Conservation (phyloP, 2,113 vertebrate species). For the Coreoperca whiteheadi region DNA sequence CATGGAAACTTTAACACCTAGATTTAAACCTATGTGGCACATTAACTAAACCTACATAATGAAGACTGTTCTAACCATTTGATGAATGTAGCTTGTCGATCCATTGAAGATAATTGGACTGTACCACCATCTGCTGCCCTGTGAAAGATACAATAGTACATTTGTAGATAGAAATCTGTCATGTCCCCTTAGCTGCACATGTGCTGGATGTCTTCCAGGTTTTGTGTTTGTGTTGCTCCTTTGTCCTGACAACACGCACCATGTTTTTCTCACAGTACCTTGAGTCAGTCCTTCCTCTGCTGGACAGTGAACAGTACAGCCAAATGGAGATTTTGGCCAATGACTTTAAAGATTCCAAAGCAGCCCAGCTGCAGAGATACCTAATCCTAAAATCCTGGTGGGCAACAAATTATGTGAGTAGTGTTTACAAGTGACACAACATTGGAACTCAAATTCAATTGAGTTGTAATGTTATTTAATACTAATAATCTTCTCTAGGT, state of each 20-base stretch:
- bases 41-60: neutral
- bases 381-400: constrained; percentile 95
- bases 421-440: neutral
- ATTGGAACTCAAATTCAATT: neutral
- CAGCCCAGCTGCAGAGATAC: constrained; percentile 90
- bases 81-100: neutral
- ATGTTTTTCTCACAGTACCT: constrained; percentile 87
- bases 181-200: neutral
- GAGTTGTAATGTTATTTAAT: neutral
- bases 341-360: constrained; percentile 88
- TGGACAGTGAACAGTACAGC: constrained; percentile 85
- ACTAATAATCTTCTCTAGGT: constrained; percentile 63
- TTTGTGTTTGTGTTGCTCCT: neutral
- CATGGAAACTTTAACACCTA: neutral
- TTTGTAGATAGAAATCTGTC: fast-evolving
- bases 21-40: neutral
- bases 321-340: constrained; percentile 89
- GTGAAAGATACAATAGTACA: neutral
- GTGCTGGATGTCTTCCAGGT: neutral
- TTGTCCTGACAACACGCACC: constrained; percentile 8
- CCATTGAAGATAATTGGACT: neutral
- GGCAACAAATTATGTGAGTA: constrained; percentile 94
- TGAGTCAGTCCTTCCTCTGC: constrained; percentile 90
- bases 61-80: neutral
- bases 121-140: neutral